These are phyloP conservation scores for Uria lomvia DNA, from an alignment of 2,113 vertebrate genomes.

Conservation along the genomic window DNA sequence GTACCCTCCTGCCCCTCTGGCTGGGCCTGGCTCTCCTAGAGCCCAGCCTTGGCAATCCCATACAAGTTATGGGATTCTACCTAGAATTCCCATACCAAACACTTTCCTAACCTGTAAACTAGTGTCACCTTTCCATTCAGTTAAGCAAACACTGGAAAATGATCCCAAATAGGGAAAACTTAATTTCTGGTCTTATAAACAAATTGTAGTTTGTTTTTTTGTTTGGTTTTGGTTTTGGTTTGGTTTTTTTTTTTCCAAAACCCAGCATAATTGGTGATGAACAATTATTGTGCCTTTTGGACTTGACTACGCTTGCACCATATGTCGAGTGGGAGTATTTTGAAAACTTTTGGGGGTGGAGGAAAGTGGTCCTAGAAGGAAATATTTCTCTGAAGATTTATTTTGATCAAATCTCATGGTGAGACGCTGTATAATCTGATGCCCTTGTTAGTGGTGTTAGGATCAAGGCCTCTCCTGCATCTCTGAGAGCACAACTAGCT, in stretches of 20 bases:
- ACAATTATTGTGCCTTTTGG: background rate
- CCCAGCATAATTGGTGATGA: background rate
- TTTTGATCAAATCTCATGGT: background rate
- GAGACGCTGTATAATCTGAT: background rate
- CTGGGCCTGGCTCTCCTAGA: background rate
- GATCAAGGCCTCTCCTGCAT: background rate
- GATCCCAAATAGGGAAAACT: background rate
- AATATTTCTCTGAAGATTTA: background rate
- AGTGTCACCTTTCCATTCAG: background rate
- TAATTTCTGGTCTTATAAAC: background rate
- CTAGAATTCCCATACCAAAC: background rate
- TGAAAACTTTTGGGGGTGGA: background rate
- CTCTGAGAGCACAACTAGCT: background rate
- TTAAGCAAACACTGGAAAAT: background rate
- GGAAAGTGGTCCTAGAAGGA: background rate
- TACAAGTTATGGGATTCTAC: too few species aligned
- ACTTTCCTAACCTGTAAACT: background rate
- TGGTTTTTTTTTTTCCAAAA: background rate
- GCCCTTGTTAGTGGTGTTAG: background rate
- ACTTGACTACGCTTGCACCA: background rate
- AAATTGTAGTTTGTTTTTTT: background rate
- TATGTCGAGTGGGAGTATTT: background rate
- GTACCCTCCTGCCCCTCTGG: background rate
- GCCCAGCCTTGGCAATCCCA: background rate
- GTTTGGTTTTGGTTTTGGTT: too few species aligned